A percentile compares a stretch with the other conserved stretches of the same genome.
Evolutionary conservation across 2,113 vertebrate genomes (phyloP).

Genomic region (Irena cyanogastra): DNA sequence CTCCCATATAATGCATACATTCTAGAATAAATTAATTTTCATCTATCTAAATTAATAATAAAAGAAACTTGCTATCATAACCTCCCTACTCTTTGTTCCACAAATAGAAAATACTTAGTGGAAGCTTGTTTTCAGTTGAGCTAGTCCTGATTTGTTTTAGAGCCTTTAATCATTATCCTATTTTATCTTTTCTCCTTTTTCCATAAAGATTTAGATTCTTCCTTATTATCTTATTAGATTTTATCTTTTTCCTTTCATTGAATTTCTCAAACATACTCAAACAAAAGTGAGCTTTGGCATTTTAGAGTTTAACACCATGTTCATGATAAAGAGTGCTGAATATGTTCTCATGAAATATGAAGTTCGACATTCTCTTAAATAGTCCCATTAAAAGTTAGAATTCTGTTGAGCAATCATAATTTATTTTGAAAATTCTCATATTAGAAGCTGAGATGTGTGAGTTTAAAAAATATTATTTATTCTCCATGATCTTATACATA

Average conservation of each 20-base stretch:
- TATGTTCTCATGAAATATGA: background rate
- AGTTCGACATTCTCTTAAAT: background rate
- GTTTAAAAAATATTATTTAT: background rate
- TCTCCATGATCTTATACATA: background rate
- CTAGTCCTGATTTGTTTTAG: background rate
- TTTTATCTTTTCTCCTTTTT: background rate
- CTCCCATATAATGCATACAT: background rate
- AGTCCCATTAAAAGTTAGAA: background rate
- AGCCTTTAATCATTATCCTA: background rate
- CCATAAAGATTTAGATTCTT: background rate
- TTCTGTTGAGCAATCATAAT: background rate
- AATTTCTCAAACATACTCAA: background rate
- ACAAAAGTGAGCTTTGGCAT: background rate
- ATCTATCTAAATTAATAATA: background rate
- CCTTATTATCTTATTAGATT: background rate
- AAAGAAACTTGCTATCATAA: rapidly evolving
- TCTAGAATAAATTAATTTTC: background rate
- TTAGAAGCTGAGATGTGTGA: background rate
- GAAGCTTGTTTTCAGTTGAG: background rate
- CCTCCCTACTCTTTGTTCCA: background rate
- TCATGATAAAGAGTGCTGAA: background rate
- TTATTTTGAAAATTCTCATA: background rate
- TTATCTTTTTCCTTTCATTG: background rate
- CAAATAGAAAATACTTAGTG: background rate
- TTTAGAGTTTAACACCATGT: background rate